Percentiles rank a stretch among this genome's conserved stretches.
These are phyloP conservation scores for Cyphomyrmex costatus DNA, from an alignment of 1,140 invertebrate genomes.

Conservation along the genomic window DNA sequence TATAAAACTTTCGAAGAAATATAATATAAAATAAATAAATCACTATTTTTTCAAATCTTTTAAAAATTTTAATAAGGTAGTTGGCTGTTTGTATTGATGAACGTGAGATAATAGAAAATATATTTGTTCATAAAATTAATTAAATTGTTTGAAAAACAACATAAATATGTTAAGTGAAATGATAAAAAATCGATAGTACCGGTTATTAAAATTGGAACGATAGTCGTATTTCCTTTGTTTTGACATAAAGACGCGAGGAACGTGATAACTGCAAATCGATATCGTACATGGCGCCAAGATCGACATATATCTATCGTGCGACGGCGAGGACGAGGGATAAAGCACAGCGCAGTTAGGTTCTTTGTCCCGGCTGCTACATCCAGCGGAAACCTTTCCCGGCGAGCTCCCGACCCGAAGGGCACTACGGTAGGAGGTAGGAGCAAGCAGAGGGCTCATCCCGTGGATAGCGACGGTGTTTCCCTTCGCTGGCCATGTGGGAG, in stretches of 20 bases:
- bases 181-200: not conserved
- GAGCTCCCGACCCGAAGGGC: constrained; percentile 6
- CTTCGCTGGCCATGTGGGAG: constrained; percentile 39
- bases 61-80: not conserved
- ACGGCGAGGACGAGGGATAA: constrained; percentile 54
- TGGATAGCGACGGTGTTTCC: constrained; percentile 44
- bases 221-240: constrained; percentile 25
- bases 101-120: not conserved
- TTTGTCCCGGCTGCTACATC: constrained; percentile 70
- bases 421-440: not conserved
- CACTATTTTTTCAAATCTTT: not conserved
- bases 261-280: constrained; percentile 57
- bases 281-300: constrained; percentile 47
- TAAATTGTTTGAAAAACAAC: not conserved
- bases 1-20: not conserved
- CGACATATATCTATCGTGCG: constrained; percentile 62
- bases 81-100: not conserved
- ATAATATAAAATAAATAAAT: not conserved
- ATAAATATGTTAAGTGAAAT: not conserved
- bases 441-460: constrained; percentile 52
- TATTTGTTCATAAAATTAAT: constrained; percentile 14
- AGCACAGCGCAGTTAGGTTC: constrained; percentile 50
- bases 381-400: constrained; percentile 55
- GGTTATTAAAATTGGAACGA: not conserved
- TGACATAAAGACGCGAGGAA: not conserved